A percentile compares a stretch with the other conserved stretches of the same genome.
phyloP scores from a whole-genome alignment of 2,113 vertebrate species.

The Mesocricetus auratus region DNA sequence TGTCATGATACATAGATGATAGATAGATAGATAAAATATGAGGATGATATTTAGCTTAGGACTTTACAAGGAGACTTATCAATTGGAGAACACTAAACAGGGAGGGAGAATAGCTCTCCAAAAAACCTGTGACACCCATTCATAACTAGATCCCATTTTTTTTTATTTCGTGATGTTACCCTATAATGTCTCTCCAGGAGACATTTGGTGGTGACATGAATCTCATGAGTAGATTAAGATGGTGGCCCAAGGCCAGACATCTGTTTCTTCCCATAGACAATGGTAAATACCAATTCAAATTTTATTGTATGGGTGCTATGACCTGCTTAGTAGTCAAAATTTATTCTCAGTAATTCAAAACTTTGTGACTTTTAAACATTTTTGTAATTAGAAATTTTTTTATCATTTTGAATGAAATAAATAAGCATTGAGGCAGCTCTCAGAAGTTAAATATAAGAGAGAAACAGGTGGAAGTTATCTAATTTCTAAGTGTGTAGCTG shows the following conservation, averaged over 20 bases:
- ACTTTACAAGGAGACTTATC: neutral
- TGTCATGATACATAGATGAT: neutral
- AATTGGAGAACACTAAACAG: neutral
- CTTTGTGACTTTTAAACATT: conserved; percentile 22
- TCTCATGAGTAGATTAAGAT: neutral
- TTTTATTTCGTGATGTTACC: neutral
- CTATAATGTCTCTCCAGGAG: neutral
- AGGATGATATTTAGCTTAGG: conserved; percentile 32
- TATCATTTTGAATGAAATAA: conserved; percentile 54
- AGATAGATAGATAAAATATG: neutral
- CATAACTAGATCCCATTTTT: neutral
- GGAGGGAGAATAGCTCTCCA: too few species aligned
- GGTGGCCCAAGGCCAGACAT: neutral
- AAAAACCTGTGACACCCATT: neutral
- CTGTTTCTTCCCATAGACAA: neutral
- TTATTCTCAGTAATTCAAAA: neutral
- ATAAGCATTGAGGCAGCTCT: conserved; percentile 60
- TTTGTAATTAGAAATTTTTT: conserved; percentile 25
- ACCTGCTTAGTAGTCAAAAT: neutral
- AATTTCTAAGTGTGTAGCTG: conserved; percentile 66
- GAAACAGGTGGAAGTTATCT: conserved; percentile 68
- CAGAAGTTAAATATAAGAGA: conserved; percentile 36
- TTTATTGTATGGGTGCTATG: neutral
- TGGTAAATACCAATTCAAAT: neutral
- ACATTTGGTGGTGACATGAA: conserved; percentile 18